Evolutionary conservation across 2,113 vertebrate species (phyloP), one percentile per base, ranked within the genome.

Genomic region (Percopsis transmontana): DNA sequence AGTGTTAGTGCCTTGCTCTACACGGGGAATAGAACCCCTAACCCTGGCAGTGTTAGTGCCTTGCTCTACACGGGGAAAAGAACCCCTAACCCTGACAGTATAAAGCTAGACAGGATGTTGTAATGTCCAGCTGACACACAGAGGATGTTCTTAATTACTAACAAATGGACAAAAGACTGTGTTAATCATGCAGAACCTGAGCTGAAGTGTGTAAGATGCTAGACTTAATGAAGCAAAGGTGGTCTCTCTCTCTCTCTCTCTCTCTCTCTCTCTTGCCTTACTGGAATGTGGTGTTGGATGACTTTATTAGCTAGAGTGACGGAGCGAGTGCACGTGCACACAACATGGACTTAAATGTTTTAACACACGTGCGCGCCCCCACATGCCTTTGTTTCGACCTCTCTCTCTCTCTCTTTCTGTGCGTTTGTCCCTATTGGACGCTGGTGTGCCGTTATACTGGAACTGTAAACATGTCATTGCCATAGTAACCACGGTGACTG

Each of bases 251-350:
- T 27, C 24, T 13, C 11, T 1, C 14, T 19, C 39, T 41, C 16
- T 33, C 7, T 21, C 9, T 1, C 13, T 19, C 4, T 63, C 7
- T 11, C 40, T 63, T 3, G 11, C 47, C 63, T 62, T n/a, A 13
- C 53, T 21, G 77, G 69, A 83, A 79, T 72, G 64, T 69, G 33
- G 64, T 69, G 33, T 47, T 48, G 0, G 64, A 59, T 61, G 40
- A 66, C 59, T 76, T 82, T 75, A 68, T 60, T 66, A 52, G 61
- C 56, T 19, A 18, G 47, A 60, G 24, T 38, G 27, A 33, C 16
- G n/a, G 48, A 19, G 48, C 11, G 48, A 19, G n/a, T 51, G 48
- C 4, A 19, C 19, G 48, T 18, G 48, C 6, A n/a, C n/a, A 19
- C 19, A 19, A 33, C 3, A 7, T 7, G 4, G 27, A 33, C 27